Base-by-base conservation (phyloP, 2,113 vertebrate species). In the Halcyon malimbica region DNA sequence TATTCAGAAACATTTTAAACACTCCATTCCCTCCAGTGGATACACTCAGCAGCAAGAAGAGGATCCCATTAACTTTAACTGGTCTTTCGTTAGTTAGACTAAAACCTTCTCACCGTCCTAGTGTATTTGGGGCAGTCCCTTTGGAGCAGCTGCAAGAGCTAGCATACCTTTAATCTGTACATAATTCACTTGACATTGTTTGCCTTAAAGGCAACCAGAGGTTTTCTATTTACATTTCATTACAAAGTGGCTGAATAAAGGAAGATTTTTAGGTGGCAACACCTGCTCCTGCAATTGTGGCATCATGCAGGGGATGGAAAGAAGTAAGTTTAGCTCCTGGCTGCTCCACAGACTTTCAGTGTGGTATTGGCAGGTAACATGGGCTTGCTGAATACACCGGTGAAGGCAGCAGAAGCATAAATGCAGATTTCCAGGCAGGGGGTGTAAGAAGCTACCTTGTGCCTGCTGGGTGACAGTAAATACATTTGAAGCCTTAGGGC, bases 221-320 rank as follows among this genome's bases (percentile, higher is more conserved):
- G 67, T 83, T 95, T 95, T 69, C 42, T 56, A 8, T 86, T 94
- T 80, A 75, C 85, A 59, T 92, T 90, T 93, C 69, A 35, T 92
- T 96, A 70, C 37, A 31, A 95, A 88, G 46, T 64, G 29, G 10
- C 59, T 80, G 71, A 88, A 88, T 88, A 94, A 95, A 80, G 44
- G 37, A 80, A 46, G 5, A 10, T 29, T 92, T 92, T 73, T 46
- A 54, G 50, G 46, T 86, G 42, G 37, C 33, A 90, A 12, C 54
- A 73, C 46, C 60, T 84, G 56, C 15, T 92, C 29, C 68, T 78
- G 15, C 8, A 63, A 16, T 63, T 16, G 5, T 2, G 6, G 37
- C 14, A 63, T 89, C 68, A 21, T 3, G 2, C 41, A 68, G 56
- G 15, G 41, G 9, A 39, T 54, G 25, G 46, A 41, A 77, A 83